phyloP scores from a whole-genome alignment of 1,140 invertebrate genomes.

The Pomacea maculata region DNA sequence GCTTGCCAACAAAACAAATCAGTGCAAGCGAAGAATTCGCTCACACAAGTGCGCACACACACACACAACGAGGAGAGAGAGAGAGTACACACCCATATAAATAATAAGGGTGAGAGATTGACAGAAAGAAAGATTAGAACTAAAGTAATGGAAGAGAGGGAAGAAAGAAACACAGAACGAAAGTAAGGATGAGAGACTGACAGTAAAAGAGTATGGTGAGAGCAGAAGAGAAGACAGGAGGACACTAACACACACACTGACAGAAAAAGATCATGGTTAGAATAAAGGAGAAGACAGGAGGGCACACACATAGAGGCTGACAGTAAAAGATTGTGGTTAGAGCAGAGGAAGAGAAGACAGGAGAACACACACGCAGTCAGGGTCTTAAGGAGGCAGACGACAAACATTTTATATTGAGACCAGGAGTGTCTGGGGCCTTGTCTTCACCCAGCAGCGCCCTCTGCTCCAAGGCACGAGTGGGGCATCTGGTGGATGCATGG shows the following conservation, averaged over 20 bases:
- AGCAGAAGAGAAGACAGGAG: neutral
- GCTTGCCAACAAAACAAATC: too few species aligned
- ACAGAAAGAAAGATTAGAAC: slow-evolving; percentile 4
- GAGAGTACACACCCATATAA: slow-evolving; percentile 1
- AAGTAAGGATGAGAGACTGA: neutral
- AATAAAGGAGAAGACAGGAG: neutral
- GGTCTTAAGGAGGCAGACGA: too few species aligned
- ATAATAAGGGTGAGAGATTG: slow-evolving; percentile 6
- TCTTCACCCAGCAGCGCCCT: too few species aligned
- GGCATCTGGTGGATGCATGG: too few species aligned
- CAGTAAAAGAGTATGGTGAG: too few species aligned
- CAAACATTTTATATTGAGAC: too few species aligned
- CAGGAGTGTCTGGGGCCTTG: too few species aligned
- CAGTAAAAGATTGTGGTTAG: neutral
- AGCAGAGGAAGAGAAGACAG: neutral
- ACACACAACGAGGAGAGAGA: neutral
- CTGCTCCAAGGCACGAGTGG: too few species aligned
- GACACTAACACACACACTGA: slow-evolving; percentile 1
- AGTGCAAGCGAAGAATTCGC: neutral
- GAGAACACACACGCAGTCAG: neutral
- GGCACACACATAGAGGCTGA: neutral
- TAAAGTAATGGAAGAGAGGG: neutral
- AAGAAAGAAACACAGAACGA: neutral
- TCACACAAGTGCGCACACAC: neutral
- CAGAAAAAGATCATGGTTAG: neutral